Evolutionary conservation across 2,113 vertebrate genomes (phyloP).

Genomic region (Columba livia): DNA sequence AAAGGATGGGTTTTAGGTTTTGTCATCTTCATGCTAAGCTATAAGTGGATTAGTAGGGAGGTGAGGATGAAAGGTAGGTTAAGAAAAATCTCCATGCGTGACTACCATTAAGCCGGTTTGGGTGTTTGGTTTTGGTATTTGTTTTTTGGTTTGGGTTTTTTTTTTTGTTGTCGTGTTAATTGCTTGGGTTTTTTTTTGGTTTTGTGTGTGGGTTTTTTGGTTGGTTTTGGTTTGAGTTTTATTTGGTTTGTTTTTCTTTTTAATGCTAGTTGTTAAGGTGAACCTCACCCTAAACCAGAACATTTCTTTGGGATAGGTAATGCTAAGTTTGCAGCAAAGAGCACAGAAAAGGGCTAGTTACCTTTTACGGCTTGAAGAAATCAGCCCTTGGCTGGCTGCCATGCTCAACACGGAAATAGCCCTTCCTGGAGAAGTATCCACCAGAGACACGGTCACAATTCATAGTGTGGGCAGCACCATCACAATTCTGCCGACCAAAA

Average conservation of each 20-base stretch:
- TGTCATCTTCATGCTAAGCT: background rate
- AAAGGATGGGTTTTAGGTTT: background rate
- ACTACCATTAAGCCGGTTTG: background rate
- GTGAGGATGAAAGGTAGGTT: background rate
- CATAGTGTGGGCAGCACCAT: constrained; percentile 94
- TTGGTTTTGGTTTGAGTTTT: too few relatives aligned
- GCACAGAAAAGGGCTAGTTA: constrained; percentile 97
- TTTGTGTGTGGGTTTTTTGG: too few relatives aligned
- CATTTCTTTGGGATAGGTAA: constrained; percentile 79
- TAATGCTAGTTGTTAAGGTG: background rate
- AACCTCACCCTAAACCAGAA: background rate
- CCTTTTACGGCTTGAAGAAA: constrained; percentile 90
- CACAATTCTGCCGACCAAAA: constrained; percentile 97
- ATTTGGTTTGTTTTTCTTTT: background rate
- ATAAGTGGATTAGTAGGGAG: background rate
- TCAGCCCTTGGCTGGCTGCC: constrained; percentile 91
- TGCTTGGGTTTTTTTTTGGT: too few relatives aligned
- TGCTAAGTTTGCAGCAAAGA: constrained; percentile 96
- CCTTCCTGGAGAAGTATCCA: constrained; percentile 93
- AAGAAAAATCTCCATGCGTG: background rate
- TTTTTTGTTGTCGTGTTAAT: background rate
- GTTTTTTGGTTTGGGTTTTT: background rate
- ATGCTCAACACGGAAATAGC: constrained; percentile 95
- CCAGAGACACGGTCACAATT: constrained; percentile 92
- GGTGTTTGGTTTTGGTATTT: background rate